phyloP scores from a whole-genome alignment of 2,113 vertebrate species.

The Conger conger region DNA sequence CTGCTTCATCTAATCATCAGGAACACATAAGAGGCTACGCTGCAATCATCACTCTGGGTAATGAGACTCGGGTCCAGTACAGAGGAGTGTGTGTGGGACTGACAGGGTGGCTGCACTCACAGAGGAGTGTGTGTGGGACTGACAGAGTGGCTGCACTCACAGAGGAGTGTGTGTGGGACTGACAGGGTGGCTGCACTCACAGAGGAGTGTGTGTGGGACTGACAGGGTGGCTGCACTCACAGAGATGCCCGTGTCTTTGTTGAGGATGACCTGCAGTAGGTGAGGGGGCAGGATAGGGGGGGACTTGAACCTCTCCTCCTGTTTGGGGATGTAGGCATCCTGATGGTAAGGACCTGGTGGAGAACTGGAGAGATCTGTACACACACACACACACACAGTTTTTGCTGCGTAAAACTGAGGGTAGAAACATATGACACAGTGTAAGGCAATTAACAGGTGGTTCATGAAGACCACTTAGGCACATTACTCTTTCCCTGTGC shows the following conservation, averaged over 20 bases:
- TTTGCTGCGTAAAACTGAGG: no score
- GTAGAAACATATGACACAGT: no score
- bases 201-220: slow-evolving; percentile 95
- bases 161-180: no score
- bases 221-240: slow-evolving; percentile 72
- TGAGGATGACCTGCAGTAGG: slow-evolving; percentile 95
- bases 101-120: no score
- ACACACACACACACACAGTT: background rate
- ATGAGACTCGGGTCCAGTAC: no score
- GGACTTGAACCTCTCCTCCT: slow-evolving; percentile 90
- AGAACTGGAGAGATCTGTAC: slow-evolving; percentile 89
- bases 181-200: slow-evolving; percentile 72
- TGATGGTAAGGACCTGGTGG: slow-evolving; percentile 96
- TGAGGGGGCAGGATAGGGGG: slow-evolving; percentile 96
- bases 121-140: no score
- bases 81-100: no score
- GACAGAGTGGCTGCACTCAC: no score
- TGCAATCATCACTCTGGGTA: no score
- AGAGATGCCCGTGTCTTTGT: slow-evolving; percentile 97
- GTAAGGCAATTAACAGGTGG: background rate
- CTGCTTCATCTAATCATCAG: background rate
- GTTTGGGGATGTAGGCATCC: slow-evolving; percentile 87
- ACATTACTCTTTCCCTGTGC: background rate
- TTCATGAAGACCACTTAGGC: background rate
- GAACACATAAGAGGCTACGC: no score